phyloP scores from a whole-genome alignment of 2,113 vertebrate species.

The Cyprinodon brontotheroides region DNA sequence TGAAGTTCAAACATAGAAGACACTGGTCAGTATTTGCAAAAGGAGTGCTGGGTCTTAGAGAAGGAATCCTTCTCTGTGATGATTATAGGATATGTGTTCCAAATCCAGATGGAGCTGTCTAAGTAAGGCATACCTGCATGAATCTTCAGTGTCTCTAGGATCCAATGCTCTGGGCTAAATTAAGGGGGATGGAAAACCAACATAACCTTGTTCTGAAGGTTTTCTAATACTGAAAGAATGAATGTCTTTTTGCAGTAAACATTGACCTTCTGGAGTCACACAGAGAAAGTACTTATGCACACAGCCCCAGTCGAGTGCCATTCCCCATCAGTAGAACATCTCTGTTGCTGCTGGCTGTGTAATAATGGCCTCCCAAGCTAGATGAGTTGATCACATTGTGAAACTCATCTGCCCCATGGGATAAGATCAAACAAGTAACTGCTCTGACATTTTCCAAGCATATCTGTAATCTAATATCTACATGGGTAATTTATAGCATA shows the following conservation, averaged over 20 bases:
- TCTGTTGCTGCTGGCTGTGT: constrained; percentile 3
- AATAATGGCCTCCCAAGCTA: constrained; percentile 10
- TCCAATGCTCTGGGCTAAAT: constrained; percentile 51
- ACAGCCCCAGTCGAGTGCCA: constrained; percentile 8
- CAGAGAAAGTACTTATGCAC: constrained; percentile 29
- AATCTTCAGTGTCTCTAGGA: constrained; percentile 51
- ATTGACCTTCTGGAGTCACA: constrained; percentile 37
- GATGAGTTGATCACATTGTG: constrained; percentile 16
- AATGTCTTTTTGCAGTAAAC: constrained; percentile 40
- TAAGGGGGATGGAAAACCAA: constrained; percentile 35
- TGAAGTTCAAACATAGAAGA: constrained; percentile 43
- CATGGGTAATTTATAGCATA: background rate
- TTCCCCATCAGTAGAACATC: constrained; percentile 7
- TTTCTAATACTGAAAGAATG: constrained; percentile 39
- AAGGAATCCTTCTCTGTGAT: constrained; percentile 59
- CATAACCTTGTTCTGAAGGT: constrained; percentile 57
- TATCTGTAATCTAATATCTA: constrained; percentile 11
- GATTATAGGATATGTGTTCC: constrained; percentile 53
- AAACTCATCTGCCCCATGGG: constrained; percentile 12
- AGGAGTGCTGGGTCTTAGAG: constrained; percentile 39
- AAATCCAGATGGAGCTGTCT: constrained; percentile 72
- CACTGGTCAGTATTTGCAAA: constrained; percentile 43
- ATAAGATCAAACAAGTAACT: constrained; percentile 4
- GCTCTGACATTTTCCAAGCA: constrained; percentile 1
- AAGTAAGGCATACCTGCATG: constrained; percentile 55